A percentile compares a stretch with the other conserved stretches of the same genome.
These are phyloP conservation scores for Hippocampus abdominalis DNA, from an alignment of 2,113 vertebrate genomes.

Conservation along the genomic window DNA sequence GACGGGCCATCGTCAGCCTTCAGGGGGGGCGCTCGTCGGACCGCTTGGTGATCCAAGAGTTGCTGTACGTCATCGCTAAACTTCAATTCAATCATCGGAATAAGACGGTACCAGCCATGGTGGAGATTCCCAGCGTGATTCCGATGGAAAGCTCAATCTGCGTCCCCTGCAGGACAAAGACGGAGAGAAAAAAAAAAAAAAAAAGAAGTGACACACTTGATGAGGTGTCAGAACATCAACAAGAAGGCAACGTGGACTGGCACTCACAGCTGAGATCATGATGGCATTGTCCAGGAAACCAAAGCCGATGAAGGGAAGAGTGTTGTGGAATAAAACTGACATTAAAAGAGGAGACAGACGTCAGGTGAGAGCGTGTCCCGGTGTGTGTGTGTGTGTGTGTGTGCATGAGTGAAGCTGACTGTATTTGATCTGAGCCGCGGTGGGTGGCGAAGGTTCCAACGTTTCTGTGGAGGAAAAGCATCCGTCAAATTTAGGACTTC, in stretches of 20 bases:
- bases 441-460: slow-evolving; percentile 46
- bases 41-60: background rate
- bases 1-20: background rate
- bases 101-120: slow-evolving; percentile 85
- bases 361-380: background rate
- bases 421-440: slow-evolving; percentile 63
- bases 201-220: background rate
- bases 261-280: slow-evolving; percentile 96
- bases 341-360: background rate
- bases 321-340: slow-evolving; percentile 92
- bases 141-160: slow-evolving; percentile 96
- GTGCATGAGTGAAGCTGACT: slow-evolving; percentile 46
- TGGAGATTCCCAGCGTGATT: slow-evolving; percentile 93
- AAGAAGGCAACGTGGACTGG: background rate
- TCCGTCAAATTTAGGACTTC: no score
- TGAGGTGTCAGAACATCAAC: background rate
- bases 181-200: background rate
- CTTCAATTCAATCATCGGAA: background rate
- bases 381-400: background rate
- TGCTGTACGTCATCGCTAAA: no score
- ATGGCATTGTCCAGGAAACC: slow-evolving; percentile 99
- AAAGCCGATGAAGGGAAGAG: slow-evolving; percentile 92
- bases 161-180: slow-evolving; percentile 80
- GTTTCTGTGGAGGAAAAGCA: slow-evolving; percentile 45
- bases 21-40: background rate